These are phyloP conservation scores for Saccostrea echinata DNA, from an alignment of 1,140 invertebrate genomes.

Conservation along the genomic window DNA sequence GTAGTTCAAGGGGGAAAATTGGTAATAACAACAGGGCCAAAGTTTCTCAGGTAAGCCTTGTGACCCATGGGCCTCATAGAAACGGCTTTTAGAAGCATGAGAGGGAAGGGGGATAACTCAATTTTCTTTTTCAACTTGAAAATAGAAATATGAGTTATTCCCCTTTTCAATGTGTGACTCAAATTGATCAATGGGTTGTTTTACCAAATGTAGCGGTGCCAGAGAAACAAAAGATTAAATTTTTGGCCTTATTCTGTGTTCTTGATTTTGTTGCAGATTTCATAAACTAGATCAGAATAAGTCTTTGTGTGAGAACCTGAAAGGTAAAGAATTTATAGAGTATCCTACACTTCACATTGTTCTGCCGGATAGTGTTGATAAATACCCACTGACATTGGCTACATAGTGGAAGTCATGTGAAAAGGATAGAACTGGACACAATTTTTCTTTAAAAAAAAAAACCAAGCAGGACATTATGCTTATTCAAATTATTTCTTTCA, in stretches of 20 bases:
- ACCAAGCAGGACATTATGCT: too few relatives aligned
- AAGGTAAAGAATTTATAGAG: constrained; percentile 59
- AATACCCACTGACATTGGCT: constrained; percentile 2
- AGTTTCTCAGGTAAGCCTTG: too few relatives aligned
- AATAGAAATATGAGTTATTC: too few relatives aligned
- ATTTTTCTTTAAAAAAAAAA: not conserved
- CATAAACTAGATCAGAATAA: constrained; percentile 51
- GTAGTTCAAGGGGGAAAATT: too few relatives aligned
- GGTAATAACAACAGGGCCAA: too few relatives aligned
- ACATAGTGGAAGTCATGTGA: not conserved
- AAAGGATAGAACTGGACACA: not conserved
- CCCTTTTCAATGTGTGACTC: too few relatives aligned
- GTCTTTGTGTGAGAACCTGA: constrained; percentile 58
- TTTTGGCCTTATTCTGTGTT: not conserved
- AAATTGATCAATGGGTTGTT: too few relatives aligned
- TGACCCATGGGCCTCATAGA: too few relatives aligned
- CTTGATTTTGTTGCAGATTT: constrained; percentile 52
- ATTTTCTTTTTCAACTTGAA: too few relatives aligned
- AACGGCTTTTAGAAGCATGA: too few relatives aligned
- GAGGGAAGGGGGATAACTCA: too few relatives aligned
- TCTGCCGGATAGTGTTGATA: not conserved
- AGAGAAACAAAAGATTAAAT: not conserved
- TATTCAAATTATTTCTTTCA: too few relatives aligned
- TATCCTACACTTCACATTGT: constrained; percentile 59
- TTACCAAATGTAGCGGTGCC: not conserved